These are phyloP conservation scores for Dinocampus coccinellae DNA, from an alignment of 2,888 invertebrate genomes.

Conservation along the genomic window DNA sequence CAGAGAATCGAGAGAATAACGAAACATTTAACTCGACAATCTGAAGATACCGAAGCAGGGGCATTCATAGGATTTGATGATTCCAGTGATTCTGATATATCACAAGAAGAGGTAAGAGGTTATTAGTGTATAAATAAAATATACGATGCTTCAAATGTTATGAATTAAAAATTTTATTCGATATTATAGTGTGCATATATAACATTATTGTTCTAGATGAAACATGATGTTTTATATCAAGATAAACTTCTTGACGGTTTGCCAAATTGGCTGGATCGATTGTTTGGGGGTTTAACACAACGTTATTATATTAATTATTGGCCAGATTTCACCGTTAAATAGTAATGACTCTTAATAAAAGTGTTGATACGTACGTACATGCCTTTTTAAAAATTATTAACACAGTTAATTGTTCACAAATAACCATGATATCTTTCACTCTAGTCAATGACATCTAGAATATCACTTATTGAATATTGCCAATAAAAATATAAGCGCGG, in stretches of 20 bases:
- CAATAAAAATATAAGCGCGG: not conserved
- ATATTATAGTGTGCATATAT: not conserved
- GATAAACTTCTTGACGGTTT: slow-evolving; percentile 91
- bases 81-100: slow-evolving; percentile 72
- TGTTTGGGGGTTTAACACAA: slow-evolving; percentile 96
- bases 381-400: slow-evolving; percentile 40
- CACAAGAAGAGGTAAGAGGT: slow-evolving; percentile 64
- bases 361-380: slow-evolving; percentile 38
- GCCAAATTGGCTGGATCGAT: slow-evolving; percentile 95
- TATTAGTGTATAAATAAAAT: not conserved
- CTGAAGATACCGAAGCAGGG: slow-evolving; percentile 81
- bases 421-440: slow-evolving; percentile 39
- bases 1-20: slow-evolving; percentile 82
- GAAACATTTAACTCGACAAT: slow-evolving; percentile 63
- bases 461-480: slow-evolving; percentile 33
- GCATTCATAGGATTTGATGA: slow-evolving; percentile 89
- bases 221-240: slow-evolving; percentile 73
- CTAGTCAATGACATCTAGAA: slow-evolving; percentile 50
- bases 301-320: slow-evolving; percentile 97
- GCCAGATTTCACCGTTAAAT: slow-evolving; percentile 95
- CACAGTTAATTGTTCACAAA: slow-evolving; percentile 18
- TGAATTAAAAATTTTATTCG: too few species aligned
- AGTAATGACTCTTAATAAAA: slow-evolving; percentile 58
- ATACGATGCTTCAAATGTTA: too few species aligned
- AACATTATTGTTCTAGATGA: slow-evolving; percentile 58